Percentiles rank a stretch among this genome's conserved stretches.
Evolutionary conservation across 1,140 invertebrate species (phyloP).

Genomic region (Aphelenchoides fujianensis): DNA sequence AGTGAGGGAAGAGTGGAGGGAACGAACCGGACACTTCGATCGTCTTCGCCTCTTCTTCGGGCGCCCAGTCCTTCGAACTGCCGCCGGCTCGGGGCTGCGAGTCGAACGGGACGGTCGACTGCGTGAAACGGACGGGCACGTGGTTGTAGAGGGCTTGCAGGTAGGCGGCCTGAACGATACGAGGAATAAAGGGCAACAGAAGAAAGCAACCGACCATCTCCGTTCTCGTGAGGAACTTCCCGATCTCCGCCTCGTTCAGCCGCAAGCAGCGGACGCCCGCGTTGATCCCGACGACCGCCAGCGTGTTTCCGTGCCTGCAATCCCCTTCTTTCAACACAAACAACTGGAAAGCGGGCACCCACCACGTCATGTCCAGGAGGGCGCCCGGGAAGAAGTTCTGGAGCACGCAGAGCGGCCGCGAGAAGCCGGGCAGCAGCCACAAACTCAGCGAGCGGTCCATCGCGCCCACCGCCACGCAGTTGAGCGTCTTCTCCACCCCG

Average conservation of each 20-base stretch:
- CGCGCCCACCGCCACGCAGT: constrained; percentile 10
- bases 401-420: constrained; percentile 18
- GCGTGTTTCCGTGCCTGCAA: constrained; percentile 4
- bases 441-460: constrained; percentile 17
- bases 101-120: too few relatives aligned
- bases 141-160: not conserved
- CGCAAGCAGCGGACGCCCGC: not conserved
- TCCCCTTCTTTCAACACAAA: not conserved
- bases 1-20: too few relatives aligned
- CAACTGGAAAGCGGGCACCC: constrained; percentile 7
- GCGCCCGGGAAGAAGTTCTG: constrained; percentile 17
- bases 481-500: not conserved
- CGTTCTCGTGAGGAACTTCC: constrained; percentile 8
- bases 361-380: constrained; percentile 20
- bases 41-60: too few relatives aligned
- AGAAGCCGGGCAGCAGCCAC: constrained; percentile 17
- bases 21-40: too few relatives aligned
- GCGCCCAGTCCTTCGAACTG: too few relatives aligned
- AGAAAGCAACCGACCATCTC: constrained; percentile 9
- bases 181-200: not conserved
- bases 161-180: not conserved
- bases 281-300: constrained; percentile 1
- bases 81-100: too few relatives aligned
- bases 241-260: too few relatives aligned
- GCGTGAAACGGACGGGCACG: not conserved